Conservation (phyloP, 1,140 invertebrate genomes). For the Camponotus floridanus region DNA sequence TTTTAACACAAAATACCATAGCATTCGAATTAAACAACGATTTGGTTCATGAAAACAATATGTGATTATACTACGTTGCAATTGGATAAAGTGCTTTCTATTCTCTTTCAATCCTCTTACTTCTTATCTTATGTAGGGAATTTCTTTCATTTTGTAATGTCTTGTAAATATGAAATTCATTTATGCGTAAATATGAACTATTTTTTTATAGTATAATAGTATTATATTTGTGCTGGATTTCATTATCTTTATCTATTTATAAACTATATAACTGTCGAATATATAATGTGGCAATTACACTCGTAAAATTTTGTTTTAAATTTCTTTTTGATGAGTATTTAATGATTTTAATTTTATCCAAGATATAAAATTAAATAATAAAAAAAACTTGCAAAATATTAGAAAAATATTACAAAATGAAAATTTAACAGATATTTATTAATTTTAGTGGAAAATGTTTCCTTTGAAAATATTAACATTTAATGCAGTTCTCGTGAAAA, state of each 20-base stretch:
- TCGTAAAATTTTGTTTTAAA: background rate
- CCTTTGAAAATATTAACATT: background rate
- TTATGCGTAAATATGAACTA: background rate
- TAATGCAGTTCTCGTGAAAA: background rate
- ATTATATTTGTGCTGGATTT: slow-evolving; percentile 22
- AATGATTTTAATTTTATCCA: background rate
- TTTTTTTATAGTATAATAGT: background rate
- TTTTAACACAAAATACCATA: slow-evolving; percentile 2
- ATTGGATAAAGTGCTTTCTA: slow-evolving; percentile 52
- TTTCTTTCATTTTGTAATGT: slow-evolving; percentile 39
- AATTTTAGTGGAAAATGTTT: background rate
- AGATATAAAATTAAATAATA: background rate
- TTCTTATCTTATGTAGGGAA: background rate
- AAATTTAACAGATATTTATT: background rate
- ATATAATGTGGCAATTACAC: background rate
- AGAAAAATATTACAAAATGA: background rate
- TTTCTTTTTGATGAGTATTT: background rate
- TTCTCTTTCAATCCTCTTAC: background rate
- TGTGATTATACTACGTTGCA: slow-evolving; percentile 51
- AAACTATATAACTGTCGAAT: background rate
- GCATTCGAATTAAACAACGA: slow-evolving; percentile 32
- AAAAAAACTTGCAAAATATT: background rate
- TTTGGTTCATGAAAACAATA: slow-evolving; percentile 44
- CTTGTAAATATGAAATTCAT: slow-evolving; percentile 11
- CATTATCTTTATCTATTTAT: background rate